Percentiles rank a stretch among this genome's conserved stretches.
These are phyloP conservation scores for Timema cristinae DNA, from an alignment of 2,888 invertebrate species.

Conservation along the genomic window DNA sequence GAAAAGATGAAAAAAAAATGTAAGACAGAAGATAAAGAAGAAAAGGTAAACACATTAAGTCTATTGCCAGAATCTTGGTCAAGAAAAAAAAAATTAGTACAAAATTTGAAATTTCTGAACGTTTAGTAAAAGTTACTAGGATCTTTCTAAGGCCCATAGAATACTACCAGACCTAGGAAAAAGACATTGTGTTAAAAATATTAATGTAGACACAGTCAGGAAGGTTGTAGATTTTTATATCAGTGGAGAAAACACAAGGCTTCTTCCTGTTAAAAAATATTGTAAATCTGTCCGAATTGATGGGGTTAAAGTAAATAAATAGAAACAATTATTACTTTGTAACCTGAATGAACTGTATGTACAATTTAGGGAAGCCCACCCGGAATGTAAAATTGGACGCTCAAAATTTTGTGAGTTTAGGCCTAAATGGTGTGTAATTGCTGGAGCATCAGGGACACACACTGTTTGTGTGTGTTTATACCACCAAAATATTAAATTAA, in stretches of 20 bases:
- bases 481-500: conserved; percentile 5
- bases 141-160: too few species aligned
- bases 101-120: too few species aligned
- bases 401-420: not conserved
- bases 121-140: too few species aligned
- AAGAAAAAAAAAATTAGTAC: too few species aligned
- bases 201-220: not conserved
- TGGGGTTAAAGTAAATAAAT: conserved; percentile 1
- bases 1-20: too few species aligned
- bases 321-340: too few species aligned
- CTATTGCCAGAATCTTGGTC: too few species aligned
- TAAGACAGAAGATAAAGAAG: too few species aligned
- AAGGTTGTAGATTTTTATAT: not conserved
- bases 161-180: not conserved
- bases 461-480: not conserved
- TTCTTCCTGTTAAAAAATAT: not conserved
- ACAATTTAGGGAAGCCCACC: conserved; percentile 7
- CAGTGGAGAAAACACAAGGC: not conserved
- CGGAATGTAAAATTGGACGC: conserved; percentile 1
- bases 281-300: not conserved
- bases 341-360: too few species aligned
- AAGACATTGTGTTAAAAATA: not conserved
- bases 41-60: too few species aligned
- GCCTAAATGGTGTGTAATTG: not conserved
- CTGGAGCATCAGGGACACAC: conserved; percentile 1